Percentiles rank a stretch among this genome's conserved stretches.
Evolutionary conservation across 1,140 invertebrate species (phyloP).

Genomic region (Megalopta genalis): DNA sequence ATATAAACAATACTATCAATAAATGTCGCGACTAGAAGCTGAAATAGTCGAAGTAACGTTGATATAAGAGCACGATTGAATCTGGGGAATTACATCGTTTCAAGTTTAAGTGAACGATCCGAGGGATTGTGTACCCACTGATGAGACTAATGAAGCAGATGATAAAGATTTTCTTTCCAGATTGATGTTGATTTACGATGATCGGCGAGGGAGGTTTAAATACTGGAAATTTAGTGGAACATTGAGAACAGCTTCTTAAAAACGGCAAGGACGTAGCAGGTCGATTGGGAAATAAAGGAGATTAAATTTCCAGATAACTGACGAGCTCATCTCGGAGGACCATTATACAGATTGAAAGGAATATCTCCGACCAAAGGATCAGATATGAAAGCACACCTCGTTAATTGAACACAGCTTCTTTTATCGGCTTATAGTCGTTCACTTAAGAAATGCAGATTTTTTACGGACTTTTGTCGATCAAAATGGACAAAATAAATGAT

Average conservation of each 20-base stretch:
- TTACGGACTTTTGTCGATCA: neutral
- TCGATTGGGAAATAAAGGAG: neutral
- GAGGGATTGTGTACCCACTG: too few relatives aligned
- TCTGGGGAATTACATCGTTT: too few relatives aligned
- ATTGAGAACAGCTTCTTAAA: neutral
- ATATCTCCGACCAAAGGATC: neutral
- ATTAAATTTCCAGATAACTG: neutral
- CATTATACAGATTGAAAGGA: neutral
- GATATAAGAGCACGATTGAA: too few relatives aligned
- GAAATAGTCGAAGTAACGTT: too few relatives aligned
- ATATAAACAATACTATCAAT: too few relatives aligned
- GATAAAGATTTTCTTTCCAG: too few relatives aligned
- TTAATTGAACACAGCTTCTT: neutral
- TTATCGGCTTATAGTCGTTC: neutral
- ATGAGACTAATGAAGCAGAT: too few relatives aligned
- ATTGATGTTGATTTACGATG: neutral
- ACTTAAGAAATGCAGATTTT: neutral
- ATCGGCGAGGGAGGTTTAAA: neutral
- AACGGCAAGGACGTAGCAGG: neutral
- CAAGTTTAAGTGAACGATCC: too few relatives aligned
- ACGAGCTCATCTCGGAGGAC: neutral
- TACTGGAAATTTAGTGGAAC: neutral
- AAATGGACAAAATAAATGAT: too few relatives aligned
- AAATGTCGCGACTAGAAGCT: too few relatives aligned
- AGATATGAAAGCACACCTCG: neutral